Evolutionary conservation across 2,888 invertebrate genomes (phyloP).

Genomic region (Lacanobia wlatinum): DNA sequence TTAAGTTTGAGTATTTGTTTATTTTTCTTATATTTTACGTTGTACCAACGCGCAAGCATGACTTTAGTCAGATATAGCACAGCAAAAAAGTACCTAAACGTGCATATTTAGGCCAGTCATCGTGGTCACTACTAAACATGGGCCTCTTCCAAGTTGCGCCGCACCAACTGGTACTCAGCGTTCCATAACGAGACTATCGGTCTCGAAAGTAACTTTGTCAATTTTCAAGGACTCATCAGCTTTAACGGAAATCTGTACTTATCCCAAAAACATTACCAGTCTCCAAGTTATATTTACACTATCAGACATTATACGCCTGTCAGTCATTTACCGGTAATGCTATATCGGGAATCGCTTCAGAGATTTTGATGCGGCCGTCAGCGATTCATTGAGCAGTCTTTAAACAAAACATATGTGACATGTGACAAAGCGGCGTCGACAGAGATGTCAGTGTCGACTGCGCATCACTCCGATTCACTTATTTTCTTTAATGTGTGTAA

Average conservation of each 20-base stretch:
- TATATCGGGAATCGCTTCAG: constrained; percentile 13
- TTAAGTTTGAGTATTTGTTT: background rate
- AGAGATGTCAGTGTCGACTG: constrained; percentile 7
- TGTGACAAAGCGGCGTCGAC: constrained; percentile 1
- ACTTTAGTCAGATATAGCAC: background rate
- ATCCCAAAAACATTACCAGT: background rate
- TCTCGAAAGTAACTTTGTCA: background rate
- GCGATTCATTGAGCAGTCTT: constrained; percentile 21
- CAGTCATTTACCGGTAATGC: background rate
- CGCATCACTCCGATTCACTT: constrained; percentile 24
- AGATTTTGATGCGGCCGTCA: constrained; percentile 27
- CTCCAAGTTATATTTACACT: background rate
- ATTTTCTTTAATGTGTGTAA: constrained; percentile 16
- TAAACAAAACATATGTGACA: constrained; percentile 13
- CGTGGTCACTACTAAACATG: background rate
- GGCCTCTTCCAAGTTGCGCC: background rate
- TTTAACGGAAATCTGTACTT: background rate
- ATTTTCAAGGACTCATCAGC: background rate
- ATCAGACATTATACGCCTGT: background rate
- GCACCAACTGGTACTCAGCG: constrained; percentile 4
- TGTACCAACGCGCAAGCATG: background rate
- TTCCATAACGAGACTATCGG: constrained; percentile 11
- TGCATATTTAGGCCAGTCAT: constrained; percentile 12
- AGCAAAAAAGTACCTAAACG: constrained; percentile 5
- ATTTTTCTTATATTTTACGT: background rate